phyloP scores from a whole-genome alignment of 2,113 vertebrate species.

The Sialia sialis region DNA sequence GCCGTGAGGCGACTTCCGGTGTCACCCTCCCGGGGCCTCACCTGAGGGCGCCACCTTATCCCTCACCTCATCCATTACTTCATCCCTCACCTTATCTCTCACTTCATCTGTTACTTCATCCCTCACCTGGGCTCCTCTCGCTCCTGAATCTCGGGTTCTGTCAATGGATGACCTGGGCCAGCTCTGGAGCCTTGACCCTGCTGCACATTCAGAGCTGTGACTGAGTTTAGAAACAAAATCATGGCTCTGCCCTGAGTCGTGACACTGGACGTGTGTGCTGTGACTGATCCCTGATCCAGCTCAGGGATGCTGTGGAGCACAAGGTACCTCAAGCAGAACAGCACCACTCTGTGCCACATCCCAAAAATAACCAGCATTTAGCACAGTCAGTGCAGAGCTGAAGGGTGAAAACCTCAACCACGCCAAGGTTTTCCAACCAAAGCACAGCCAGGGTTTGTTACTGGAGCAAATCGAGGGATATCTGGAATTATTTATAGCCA shows the following conservation, averaged over 20 bases:
- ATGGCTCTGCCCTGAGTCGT: fast-evolving
- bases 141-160: fast-evolving
- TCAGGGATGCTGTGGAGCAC: neutral
- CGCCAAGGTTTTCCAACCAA: neutral
- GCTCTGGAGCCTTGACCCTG: neutral
- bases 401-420: neutral
- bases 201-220: fast-evolving
- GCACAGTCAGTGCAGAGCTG: neutral
- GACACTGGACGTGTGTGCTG: fast-evolving
- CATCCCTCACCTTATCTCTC: too few species aligned
- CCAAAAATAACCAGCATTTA: neutral
- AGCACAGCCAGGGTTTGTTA: neutral
- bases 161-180: fast-evolving
- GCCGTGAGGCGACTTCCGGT: neutral
- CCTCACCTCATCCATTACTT: neutral
- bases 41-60: too few species aligned
- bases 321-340: too few species aligned
- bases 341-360: fast-evolving
- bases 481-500: neutral
- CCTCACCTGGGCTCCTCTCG: neutral
- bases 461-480: neutral
- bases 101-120: neutral
- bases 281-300: fast-evolving
- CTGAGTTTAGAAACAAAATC: neutral
- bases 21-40: fast-evolving